Evolutionary conservation across 2,888 invertebrate species (phyloP).

Genomic region (Acanthosepion lycidas): DNA sequence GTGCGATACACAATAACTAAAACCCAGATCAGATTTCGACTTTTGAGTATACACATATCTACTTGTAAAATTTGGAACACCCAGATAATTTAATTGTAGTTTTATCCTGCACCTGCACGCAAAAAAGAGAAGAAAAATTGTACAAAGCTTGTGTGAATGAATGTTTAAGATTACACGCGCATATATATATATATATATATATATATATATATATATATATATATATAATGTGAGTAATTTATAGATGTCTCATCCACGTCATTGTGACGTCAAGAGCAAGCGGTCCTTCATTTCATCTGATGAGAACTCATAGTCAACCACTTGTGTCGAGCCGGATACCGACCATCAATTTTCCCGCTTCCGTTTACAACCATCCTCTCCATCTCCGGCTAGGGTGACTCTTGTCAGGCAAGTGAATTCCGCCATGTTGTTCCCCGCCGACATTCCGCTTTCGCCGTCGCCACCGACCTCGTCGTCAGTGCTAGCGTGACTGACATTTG

Average conservation of each 20-base stretch:
- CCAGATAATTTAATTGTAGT: neutral
- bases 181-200: conserved; percentile 8
- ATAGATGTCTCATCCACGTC: neutral
- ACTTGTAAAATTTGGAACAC: neutral
- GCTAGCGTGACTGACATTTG: conserved; percentile 33
- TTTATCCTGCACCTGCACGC: neutral
- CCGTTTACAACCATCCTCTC: neutral
- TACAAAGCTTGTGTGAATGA: neutral
- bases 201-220: conserved; percentile 11
- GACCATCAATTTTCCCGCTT: conserved; percentile 25
- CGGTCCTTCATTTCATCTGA: neutral
- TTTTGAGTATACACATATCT: too few relatives aligned
- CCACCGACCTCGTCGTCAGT: neutral
- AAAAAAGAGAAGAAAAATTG: neutral
- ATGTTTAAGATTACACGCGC: neutral
- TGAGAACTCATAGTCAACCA: conserved; percentile 20
- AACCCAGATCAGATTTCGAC: too few relatives aligned
- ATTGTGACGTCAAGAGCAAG: neutral
- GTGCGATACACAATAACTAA: too few relatives aligned
- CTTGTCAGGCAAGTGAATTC: neutral
- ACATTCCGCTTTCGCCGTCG: neutral
- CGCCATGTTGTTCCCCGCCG: neutral
- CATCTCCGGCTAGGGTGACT: neutral
- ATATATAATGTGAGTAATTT: conserved; percentile 2
- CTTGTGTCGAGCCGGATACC: conserved; percentile 33